phyloP scores from a whole-genome alignment of 1,140 invertebrate species.

The Limonius californicus region DNA sequence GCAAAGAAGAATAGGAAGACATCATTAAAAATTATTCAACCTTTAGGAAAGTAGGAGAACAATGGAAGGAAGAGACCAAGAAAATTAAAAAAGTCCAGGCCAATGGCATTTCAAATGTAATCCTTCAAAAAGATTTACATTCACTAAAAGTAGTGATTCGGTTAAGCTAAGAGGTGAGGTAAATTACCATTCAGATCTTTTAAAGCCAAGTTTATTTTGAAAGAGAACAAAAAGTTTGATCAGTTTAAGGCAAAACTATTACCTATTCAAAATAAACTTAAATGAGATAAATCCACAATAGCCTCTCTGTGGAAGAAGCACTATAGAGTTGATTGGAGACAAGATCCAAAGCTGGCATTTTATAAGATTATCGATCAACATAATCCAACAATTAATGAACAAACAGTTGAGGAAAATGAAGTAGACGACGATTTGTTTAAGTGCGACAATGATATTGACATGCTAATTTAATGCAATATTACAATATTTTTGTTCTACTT shows the following conservation, averaged over 20 bases:
- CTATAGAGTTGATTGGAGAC: not conserved
- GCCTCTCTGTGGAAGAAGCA: not conserved
- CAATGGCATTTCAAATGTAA: slow-evolving; percentile 32
- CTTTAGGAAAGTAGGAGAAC: slow-evolving; percentile 21
- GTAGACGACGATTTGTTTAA: not conserved
- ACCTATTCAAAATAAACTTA: not conserved
- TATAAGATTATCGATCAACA: not conserved
- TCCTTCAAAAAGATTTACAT: slow-evolving; percentile 28
- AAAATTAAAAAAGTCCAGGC: slow-evolving; percentile 27
- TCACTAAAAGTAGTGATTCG: slow-evolving; percentile 12
- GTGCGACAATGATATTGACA: not conserved
- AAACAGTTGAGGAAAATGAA: not conserved
- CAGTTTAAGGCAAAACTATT: not conserved
- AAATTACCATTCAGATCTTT: not conserved
- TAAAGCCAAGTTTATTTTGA: not conserved
- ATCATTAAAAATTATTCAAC: slow-evolving; percentile 29
- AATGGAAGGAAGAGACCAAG: no score
- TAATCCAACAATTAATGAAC: not conserved
- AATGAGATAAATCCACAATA: not conserved
- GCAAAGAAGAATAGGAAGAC: slow-evolving; percentile 26
- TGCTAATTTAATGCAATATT: not conserved
- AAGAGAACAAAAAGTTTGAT: not conserved
- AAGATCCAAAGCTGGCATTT: not conserved
- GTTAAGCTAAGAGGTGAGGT: not conserved
- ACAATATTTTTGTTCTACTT: no score